These are phyloP conservation scores for Brachionichthys hirsutus DNA, from an alignment of 2,113 vertebrate species.

Conservation along the genomic window DNA sequence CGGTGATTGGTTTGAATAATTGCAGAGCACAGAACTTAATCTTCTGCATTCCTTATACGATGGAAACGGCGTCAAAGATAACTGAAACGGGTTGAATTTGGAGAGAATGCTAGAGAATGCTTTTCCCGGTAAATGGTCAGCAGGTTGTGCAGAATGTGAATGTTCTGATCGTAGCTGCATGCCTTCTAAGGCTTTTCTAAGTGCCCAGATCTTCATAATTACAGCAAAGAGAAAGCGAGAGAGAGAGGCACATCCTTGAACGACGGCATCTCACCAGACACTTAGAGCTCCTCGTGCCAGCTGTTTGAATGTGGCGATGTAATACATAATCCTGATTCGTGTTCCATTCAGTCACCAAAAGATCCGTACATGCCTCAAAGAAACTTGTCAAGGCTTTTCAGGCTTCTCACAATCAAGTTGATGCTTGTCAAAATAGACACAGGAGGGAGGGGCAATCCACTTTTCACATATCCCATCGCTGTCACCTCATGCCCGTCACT, in stretches of 20 bases:
- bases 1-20: conserved; percentile 50
- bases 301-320: conserved; percentile 68
- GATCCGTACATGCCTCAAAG: conserved; percentile 68
- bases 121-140: conserved; percentile 14
- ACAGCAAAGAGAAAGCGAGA: conserved; percentile 27
- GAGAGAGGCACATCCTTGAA: conserved; percentile 37
- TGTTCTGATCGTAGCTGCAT: conserved; percentile 31
- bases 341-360: conserved; percentile 67
- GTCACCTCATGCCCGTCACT: conserved; percentile 73
- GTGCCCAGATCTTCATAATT: conserved; percentile 57
- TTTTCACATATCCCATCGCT: conserved; percentile 70
- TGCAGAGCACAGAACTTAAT: conserved; percentile 22
- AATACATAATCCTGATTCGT: conserved; percentile 77
- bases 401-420: conserved; percentile 66
- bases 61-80: neutral
- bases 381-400: conserved; percentile 72
- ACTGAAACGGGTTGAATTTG: neutral
- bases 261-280: conserved; percentile 59
- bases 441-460: conserved; percentile 68
- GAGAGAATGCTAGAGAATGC: conserved; percentile 14
- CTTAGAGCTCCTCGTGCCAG: conserved; percentile 63
- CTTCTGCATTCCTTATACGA: neutral
- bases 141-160: conserved; percentile 3
- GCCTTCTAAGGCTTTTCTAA: conserved; percentile 50
- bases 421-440: conserved; percentile 74